Percentiles rank a stretch among this genome's conserved stretches.
phyloP scores from a whole-genome alignment of 1,140 invertebrate species.

The Zaprionus vittiger region DNA sequence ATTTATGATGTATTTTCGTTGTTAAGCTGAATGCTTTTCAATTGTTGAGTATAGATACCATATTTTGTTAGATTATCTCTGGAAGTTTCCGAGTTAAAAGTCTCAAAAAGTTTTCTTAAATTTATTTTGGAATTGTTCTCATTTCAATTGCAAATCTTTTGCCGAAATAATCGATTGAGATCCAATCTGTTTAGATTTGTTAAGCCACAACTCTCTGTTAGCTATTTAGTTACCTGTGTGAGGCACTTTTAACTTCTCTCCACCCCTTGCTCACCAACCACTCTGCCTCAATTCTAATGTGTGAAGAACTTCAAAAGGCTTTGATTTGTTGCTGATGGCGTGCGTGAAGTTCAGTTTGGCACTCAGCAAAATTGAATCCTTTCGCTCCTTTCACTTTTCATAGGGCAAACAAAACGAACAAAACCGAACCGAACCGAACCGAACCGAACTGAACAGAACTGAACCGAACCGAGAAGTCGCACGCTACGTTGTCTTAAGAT shows the following conservation, averaged over 20 bases:
- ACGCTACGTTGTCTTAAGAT: constrained; percentile 51
- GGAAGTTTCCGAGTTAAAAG: neutral
- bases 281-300: too few relatives aligned
- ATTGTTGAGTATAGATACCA: neutral
- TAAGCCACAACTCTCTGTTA: neutral
- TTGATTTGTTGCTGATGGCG: constrained; percentile 65
- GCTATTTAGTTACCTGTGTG: constrained; percentile 3
- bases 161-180: neutral
- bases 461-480: neutral
- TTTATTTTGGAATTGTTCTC: neutral
- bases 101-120: neutral
- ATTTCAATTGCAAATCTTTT: neutral
- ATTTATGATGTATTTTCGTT: neutral
- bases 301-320: constrained; percentile 65
- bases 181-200: neutral
- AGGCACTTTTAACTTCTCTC: neutral
- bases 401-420: constrained; percentile 5
- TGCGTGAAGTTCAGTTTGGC: constrained; percentile 46
- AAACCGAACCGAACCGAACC: neutral
- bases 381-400: constrained; percentile 69
- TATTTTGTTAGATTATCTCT: neutral
- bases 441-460: neutral
- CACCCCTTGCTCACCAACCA: neutral
- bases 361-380: constrained; percentile 69
- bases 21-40: neutral